phyloP scores from a whole-genome alignment of 23 tunicate species.

The Pegea sp. region DNA sequence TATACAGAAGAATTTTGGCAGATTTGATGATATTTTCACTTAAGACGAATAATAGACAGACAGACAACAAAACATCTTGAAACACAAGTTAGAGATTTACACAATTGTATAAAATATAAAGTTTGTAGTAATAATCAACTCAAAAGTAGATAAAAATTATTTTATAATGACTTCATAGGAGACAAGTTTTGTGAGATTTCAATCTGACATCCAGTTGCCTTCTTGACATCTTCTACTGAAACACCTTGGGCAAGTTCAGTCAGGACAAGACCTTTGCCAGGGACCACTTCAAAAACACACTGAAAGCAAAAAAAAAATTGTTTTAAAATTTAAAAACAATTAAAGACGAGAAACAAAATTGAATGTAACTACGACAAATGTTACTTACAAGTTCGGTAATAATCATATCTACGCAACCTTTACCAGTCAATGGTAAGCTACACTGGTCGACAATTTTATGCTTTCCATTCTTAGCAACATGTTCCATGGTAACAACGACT shows the following conservation, averaged over 20 bases:
- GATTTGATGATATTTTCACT: too few species aligned
- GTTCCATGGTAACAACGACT: conserved; percentile 97
- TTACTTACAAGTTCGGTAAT: conserved; percentile 79
- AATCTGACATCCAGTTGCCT: conserved; percentile 56
- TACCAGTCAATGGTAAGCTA: conserved; percentile 77
- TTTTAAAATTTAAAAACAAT: too few species aligned
- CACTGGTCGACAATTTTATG: conserved; percentile 73
- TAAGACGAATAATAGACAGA: too few species aligned
- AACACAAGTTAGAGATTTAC: too few species aligned
- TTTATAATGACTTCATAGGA: conserved; percentile 45
- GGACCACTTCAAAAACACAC: conserved; percentile 79
- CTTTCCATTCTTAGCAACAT: conserved; percentile 79
- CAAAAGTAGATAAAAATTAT: too few species aligned
- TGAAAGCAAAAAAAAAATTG: too few species aligned
- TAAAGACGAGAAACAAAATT: too few species aligned
- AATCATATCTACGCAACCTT: conserved; percentile 67
- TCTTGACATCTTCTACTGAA: conserved; percentile 54
- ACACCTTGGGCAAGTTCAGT: conserved; percentile 55
- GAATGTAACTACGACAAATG: too few species aligned
- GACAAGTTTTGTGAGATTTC: conserved; percentile 24
- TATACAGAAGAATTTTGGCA: too few species aligned
- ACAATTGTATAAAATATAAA: too few species aligned
- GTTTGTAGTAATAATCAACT: too few species aligned
- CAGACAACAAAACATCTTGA: too few species aligned
- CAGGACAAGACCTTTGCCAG: conserved; percentile 30